Evolutionary conservation across 1,140 invertebrate species (phyloP).

Genomic region (Cotesia typhae): DNA sequence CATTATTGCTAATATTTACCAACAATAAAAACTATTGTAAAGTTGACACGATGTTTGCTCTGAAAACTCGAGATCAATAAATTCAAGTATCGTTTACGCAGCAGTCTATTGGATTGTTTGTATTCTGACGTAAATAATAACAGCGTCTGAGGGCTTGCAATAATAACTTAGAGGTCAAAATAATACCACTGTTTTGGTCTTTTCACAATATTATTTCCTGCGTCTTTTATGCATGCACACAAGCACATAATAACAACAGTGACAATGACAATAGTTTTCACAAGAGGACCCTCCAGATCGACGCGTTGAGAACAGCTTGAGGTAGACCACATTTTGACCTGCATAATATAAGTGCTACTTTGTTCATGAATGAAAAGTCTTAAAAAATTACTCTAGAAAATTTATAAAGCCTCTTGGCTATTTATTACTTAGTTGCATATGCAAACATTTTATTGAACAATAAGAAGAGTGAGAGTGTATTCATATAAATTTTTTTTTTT

Average conservation of each 20-base stretch:
- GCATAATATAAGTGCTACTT: background rate
- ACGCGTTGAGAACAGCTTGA: conserved; percentile 14
- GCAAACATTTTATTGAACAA: too few species aligned
- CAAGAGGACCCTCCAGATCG: conserved; percentile 22
- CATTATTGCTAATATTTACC: too few species aligned
- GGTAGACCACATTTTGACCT: conserved; percentile 14
- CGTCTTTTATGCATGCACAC: conserved; percentile 14
- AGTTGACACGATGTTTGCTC: background rate
- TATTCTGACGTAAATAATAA: background rate
- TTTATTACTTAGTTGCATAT: too few species aligned
- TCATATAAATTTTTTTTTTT: too few species aligned
- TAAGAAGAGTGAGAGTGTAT: too few species aligned
- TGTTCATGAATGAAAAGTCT: background rate
- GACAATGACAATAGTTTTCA: too few species aligned
- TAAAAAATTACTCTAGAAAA: conserved; percentile 3
- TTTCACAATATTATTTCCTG: background rate
- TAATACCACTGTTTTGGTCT: conserved; percentile 23
- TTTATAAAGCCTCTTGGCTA: background rate
- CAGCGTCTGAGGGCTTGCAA: conserved; percentile 16
- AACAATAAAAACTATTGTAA: background rate
- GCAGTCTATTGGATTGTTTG: conserved; percentile 5
- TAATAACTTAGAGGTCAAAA: background rate
- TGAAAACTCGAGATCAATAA: background rate
- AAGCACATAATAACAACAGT: too few species aligned
- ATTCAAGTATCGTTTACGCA: conserved; percentile 9